phyloP scores from a whole-genome alignment of 2,113 vertebrate genomes.

The Plestiodon gilberti region DNA sequence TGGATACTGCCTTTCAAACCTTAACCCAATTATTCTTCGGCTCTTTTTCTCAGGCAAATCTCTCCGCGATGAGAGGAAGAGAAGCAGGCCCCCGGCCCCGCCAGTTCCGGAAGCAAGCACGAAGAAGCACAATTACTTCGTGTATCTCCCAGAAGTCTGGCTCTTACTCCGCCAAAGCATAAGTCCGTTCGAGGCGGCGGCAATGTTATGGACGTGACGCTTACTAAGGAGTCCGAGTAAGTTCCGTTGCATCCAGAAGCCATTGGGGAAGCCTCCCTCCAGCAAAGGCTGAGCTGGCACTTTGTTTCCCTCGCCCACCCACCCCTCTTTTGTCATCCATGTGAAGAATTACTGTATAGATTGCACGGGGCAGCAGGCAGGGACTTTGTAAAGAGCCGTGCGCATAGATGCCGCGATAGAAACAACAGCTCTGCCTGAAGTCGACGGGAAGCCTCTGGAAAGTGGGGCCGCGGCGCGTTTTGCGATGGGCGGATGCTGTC shows the following conservation, averaged over 20 bases:
- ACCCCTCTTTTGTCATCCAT: too few relatives aligned
- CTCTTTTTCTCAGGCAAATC: background rate
- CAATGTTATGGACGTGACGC: background rate
- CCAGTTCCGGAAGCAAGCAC: background rate
- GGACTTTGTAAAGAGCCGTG: too few relatives aligned
- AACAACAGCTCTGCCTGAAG: background rate
- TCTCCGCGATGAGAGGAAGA: background rate
- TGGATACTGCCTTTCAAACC: background rate
- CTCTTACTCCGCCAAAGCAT: background rate
- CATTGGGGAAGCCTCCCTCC: too few relatives aligned
- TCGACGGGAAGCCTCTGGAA: background rate
- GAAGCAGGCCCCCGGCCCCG: background rate
- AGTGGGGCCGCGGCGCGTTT: background rate
- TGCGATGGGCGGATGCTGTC: background rate
- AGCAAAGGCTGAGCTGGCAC: too few relatives aligned
- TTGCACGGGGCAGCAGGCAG: too few relatives aligned
- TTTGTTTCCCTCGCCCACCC: too few relatives aligned
- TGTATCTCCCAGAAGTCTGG: background rate
- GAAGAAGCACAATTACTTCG: background rate
- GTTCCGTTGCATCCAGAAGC: too few relatives aligned
- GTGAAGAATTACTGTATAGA: too few relatives aligned
- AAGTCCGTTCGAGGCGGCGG: background rate
- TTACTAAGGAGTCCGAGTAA: background rate
- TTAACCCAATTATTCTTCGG: background rate
- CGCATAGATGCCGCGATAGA: too few relatives aligned